Percentiles rank a stretch among this genome's conserved stretches.
Conservation (phyloP, 2,113 vertebrate species). For the crab-eating macaque (Macaca fascicularis) region T2T-MFA8v1.1 NC_088392.1:76645001-76645500, state of each 20-base stretch:
- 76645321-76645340: not conserved
- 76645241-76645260: not conserved
- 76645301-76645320: not conserved
- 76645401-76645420: too few relatives aligned
- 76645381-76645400: too few relatives aligned
- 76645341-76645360: not conserved
- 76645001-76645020: not conserved
- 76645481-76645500: too few relatives aligned
- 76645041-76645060: not conserved
- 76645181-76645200: not conserved
- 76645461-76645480: too few relatives aligned
- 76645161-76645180: not conserved
- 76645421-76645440: too few relatives aligned
- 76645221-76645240: not conserved
- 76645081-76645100: not conserved
- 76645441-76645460: too few relatives aligned
- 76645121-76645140: not conserved
- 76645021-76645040: not conserved
- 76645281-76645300: not conserved
- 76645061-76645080: not conserved
- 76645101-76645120: not conserved
- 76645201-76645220: not conserved
- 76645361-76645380: not conserved
- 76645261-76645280: not conserved
- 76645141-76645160: not conserved